phyloP scores from a whole-genome alignment of 2,888 invertebrate species.

The Tribolium freemani region DNA sequence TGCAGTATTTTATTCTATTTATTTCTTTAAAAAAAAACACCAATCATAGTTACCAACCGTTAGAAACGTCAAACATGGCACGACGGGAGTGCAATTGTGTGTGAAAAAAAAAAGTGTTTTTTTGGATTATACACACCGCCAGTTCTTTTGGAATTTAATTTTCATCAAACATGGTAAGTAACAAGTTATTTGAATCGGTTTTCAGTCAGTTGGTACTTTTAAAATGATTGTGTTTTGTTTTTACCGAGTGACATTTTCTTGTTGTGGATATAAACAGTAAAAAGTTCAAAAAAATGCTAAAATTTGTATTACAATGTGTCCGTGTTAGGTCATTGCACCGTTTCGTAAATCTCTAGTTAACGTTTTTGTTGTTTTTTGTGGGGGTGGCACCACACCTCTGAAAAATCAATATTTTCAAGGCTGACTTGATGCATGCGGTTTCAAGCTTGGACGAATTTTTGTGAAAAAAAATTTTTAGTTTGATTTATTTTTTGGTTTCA shows the following conservation, averaged over 20 bases:
- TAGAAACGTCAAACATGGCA: no score
- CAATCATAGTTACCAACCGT: neutral
- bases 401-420: slow-evolving; percentile 40
- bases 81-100: slow-evolving; percentile 4
- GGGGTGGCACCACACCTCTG: slow-evolving; percentile 5
- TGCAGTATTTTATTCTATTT: no score
- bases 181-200: neutral
- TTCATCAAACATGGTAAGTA: slow-evolving; percentile 50
- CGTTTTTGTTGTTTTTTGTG: neutral
- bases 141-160: neutral
- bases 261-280: neutral
- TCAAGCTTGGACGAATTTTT: no score
- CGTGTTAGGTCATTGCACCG: no score
- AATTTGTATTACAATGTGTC: neutral
- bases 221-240: slow-evolving; percentile 8
- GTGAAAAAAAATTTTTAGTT: neutral
- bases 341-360: no score
- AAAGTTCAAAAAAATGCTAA: neutral
- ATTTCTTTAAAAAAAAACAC: no score
- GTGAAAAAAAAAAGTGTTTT: neutral
- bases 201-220: slow-evolving; percentile 12
- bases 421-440: slow-evolving; percentile 1
- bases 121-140: no score
- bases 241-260: neutral
- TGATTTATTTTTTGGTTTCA: slow-evolving; percentile 10